Evolutionary conservation across 2,888 invertebrate genomes (phyloP).

Genomic region (Steromphala cineraria): DNA sequence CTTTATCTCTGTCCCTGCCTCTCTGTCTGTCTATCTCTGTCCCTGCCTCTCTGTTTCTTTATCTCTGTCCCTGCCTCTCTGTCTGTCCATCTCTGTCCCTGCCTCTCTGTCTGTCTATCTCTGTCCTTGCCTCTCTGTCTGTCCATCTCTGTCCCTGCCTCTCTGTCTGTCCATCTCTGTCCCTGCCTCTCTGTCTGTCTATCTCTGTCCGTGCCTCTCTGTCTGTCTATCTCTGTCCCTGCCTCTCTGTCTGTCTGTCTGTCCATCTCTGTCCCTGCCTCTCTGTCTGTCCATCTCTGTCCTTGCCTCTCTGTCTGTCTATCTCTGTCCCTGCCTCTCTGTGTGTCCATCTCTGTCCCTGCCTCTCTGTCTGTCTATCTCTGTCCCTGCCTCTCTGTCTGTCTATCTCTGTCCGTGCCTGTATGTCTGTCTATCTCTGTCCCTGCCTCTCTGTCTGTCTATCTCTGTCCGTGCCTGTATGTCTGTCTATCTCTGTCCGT

Average conservation of each 20-base stretch:
- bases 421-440: neutral
- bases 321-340: neutral
- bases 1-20: neutral
- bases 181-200: too few relatives aligned
- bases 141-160: too few relatives aligned
- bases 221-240: neutral
- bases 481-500: too few relatives aligned
- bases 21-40: neutral
- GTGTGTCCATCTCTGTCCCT: slow-evolving; percentile 8
- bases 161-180: too few relatives aligned
- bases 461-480: too few relatives aligned
- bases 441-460: too few relatives aligned
- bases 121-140: too few relatives aligned
- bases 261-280: neutral
- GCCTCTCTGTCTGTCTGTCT: neutral
- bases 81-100: neutral
- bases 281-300: slow-evolving; percentile 11
- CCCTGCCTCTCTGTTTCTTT: neutral
- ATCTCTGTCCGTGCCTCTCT: too few relatives aligned
- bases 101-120: neutral
- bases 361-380: neutral
- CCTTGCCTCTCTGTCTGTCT: neutral
- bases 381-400: neutral
- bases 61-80: neutral
- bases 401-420: neutral